A percentile compares a stretch with the other conserved stretches of the same genome.
Conservation (phyloP, 2,797 vertebrate genomes). For the Neostethus bicornis region DNA sequence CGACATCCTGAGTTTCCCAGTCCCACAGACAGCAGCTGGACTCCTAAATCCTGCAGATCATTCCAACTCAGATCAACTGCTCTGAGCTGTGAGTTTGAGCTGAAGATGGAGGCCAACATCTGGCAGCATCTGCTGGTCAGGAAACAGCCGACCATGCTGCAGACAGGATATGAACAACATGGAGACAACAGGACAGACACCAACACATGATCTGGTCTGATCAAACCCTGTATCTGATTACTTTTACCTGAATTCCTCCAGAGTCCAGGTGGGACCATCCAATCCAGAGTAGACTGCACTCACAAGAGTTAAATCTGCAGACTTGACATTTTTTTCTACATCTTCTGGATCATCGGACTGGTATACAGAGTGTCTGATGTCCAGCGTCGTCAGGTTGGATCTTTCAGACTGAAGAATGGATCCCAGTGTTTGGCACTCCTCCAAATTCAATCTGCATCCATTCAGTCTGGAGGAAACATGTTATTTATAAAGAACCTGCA, state of each 20-base stretch:
- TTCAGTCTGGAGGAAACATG: constrained; percentile 14
- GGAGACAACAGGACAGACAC: neutral
- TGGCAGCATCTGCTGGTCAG: constrained; percentile 23
- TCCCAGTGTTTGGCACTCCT: neutral
- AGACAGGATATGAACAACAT: neutral
- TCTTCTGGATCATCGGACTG: neutral
- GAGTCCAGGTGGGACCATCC: constrained; percentile 14
- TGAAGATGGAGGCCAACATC: constrained; percentile 25
- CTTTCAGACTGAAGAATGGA: neutral
- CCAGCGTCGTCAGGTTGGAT: constrained; percentile 9
- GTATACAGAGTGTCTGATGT: constrained; percentile 18
- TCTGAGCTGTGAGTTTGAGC: constrained; percentile 21
- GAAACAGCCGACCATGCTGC: constrained; percentile 20
- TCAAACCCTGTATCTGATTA: too few species aligned
- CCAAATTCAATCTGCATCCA: constrained; percentile 2
- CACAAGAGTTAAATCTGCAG: constrained; percentile 6
- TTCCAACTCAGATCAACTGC: constrained; percentile 9
- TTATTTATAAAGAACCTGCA: neutral
- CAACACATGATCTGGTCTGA: too few species aligned
- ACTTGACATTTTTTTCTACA: neutral
- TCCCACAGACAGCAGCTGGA: neutral
- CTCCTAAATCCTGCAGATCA: constrained; percentile 1
- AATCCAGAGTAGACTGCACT: constrained; percentile 7
- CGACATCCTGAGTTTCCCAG: neutral
- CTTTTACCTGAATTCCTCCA: constrained; percentile 22